phyloP scores from a whole-genome alignment of 1,140 invertebrate genomes.

The Platyscapa corneri region DNA sequence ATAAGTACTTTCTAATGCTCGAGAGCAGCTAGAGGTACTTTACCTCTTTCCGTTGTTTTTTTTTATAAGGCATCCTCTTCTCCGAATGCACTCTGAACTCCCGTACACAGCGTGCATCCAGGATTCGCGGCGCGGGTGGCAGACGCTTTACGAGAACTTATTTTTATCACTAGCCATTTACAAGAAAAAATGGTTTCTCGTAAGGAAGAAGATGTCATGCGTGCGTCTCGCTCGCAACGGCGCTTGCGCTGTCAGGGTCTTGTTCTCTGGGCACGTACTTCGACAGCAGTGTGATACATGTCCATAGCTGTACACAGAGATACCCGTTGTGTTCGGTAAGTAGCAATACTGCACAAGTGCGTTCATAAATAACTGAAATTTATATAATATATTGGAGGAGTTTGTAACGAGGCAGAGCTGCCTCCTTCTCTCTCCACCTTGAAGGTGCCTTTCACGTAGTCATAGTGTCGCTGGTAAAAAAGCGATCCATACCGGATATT shows the following conservation, averaged over 20 bases:
- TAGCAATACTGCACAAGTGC: background rate
- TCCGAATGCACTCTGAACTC: no score
- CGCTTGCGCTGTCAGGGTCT: background rate
- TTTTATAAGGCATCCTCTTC: background rate
- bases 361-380: slow-evolving; percentile 32
- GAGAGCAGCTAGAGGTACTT: background rate
- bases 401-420: background rate
- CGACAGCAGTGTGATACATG: slow-evolving; percentile 34
- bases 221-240: background rate
- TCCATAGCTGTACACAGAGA: background rate
- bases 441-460: background rate
- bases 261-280: slow-evolving; percentile 18
- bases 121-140: slow-evolving; percentile 21
- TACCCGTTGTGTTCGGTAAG: background rate
- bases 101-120: background rate
- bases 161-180: slow-evolving; percentile 38
- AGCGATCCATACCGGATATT: background rate
- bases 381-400: slow-evolving; percentile 19
- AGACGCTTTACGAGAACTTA: slow-evolving; percentile 40
- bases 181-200: slow-evolving; percentile 27
- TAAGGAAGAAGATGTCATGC: slow-evolving; percentile 17
- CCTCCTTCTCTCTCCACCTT: background rate
- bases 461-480: background rate
- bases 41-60: background rate
- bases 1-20: background rate